Evolutionary conservation across 2,888 invertebrate genomes (phyloP).

Genomic region (Linnaemya tessellans): DNA sequence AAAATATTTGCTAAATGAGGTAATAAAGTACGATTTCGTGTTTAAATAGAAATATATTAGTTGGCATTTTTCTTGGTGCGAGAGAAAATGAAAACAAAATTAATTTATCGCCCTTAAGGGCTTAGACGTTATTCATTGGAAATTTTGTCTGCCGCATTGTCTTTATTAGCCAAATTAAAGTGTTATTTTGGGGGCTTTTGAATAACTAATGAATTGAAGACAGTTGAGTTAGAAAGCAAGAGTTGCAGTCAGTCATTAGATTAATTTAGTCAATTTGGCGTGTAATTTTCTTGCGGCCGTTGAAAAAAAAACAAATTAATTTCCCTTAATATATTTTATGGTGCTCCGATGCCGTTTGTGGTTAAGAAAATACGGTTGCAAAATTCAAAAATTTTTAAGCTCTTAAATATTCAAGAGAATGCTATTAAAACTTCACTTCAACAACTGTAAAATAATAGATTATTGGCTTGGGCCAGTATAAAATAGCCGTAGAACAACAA

Average conservation of each 20-base stretch:
- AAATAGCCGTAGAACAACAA: too few species aligned
- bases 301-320: background rate
- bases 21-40: slow-evolving; percentile 65
- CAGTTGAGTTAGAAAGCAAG: slow-evolving; percentile 8
- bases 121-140: slow-evolving; percentile 17
- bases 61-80: too few species aligned
- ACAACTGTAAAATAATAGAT: too few species aligned
- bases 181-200: slow-evolving; percentile 14
- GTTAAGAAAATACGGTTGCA: too few species aligned
- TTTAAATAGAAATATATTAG: slow-evolving; percentile 53
- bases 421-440: too few species aligned
- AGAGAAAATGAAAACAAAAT: slow-evolving; percentile 25
- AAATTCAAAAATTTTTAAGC: too few species aligned
- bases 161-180: slow-evolving; percentile 50
- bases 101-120: slow-evolving; percentile 37
- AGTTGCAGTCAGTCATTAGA: background rate
- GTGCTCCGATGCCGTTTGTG: too few species aligned
- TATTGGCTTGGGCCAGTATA: too few species aligned
- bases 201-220: background rate
- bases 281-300: background rate
- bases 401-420: too few species aligned
- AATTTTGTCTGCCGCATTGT: slow-evolving; percentile 25
- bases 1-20: slow-evolving; percentile 64
- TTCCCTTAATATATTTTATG: too few species aligned
- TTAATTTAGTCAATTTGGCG: background rate